Evolutionary conservation across 2,113 vertebrate genomes (phyloP).

Genomic region (Cynoglossus semilaevis): DNA sequence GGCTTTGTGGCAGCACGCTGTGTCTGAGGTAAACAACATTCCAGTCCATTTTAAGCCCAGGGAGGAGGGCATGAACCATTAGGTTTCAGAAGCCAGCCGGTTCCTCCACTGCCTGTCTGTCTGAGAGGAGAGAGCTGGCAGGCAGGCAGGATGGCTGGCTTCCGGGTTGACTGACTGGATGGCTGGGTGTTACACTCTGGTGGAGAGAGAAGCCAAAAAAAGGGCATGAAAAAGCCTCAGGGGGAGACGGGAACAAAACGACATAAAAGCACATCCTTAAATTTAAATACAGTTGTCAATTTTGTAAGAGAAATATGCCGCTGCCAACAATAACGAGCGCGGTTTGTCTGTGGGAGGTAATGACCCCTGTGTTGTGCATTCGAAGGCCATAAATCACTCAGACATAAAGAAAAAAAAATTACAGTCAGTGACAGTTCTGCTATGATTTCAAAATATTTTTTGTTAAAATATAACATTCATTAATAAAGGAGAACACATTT

Average conservation of each 20-base stretch:
- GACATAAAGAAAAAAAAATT: conserved; percentile 23
- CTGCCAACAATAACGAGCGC: conserved; percentile 21
- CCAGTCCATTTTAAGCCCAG: conserved; percentile 55
- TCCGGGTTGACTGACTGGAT: conserved; percentile 48
- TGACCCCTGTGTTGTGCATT: conserved; percentile 30
- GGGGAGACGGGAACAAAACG: conserved; percentile 38
- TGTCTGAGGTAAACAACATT: conserved; percentile 69
- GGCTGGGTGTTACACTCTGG: conserved; percentile 51
- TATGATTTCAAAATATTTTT: conserved; percentile 32
- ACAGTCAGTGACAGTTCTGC: conserved; percentile 12
- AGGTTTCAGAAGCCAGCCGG: conserved; percentile 48
- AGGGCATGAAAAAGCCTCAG: conserved; percentile 40
- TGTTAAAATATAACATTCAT: conserved; percentile 1
- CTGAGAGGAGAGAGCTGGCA: conserved; percentile 49
- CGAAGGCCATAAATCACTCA: conserved; percentile 37
- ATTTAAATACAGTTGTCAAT: conserved; percentile 39
- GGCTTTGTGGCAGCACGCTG: conserved; percentile 27
- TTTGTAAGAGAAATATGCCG: conserved; percentile 16
- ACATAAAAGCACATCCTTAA: conserved; percentile 17
- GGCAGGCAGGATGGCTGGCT: conserved; percentile 43
- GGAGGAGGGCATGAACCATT: conserved; percentile 64
- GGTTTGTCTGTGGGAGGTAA: conserved; percentile 34
- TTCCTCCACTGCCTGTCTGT: conserved; percentile 42
- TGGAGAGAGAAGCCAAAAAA: conserved; percentile 49
- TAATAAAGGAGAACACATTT: background rate